Percentiles rank a stretch among this genome's conserved stretches.
Conservation (phyloP, 2,113 vertebrate genomes). For the Gymnobelideus leadbeateri region DNA sequence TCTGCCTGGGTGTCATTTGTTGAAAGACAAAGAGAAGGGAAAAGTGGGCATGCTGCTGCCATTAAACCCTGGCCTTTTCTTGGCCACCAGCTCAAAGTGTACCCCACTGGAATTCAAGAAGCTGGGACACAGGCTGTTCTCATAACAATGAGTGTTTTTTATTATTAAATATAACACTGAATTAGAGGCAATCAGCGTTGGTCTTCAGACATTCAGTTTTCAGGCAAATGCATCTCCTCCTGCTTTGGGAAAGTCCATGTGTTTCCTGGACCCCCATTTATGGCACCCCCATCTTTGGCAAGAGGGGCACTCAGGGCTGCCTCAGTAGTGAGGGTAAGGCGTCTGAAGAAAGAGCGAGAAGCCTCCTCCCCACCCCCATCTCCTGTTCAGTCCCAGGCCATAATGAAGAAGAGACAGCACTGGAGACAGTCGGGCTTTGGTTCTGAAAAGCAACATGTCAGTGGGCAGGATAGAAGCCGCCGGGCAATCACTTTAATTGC, state of each 20-base stretch:
- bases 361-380: not conserved
- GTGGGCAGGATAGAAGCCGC: constrained; percentile 66
- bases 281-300: not conserved
- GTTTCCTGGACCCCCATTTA: not conserved
- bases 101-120: constrained; percentile 36
- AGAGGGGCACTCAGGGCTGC: constrained; percentile 29
- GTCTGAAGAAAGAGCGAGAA: constrained; percentile 58
- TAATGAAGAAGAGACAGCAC: constrained; percentile 24
- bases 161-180: constrained; percentile 82
- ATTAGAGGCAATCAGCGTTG: constrained; percentile 73
- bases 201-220: constrained; percentile 63
- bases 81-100: not conserved
- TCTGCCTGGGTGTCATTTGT: not conserved
- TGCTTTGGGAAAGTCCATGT: constrained; percentile 23
- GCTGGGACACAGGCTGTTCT: constrained; percentile 64
- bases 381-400: not conserved
- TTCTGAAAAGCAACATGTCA: constrained; percentile 71
- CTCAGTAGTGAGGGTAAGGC: constrained; percentile 73
- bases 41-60: too few species aligned
- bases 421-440: constrained; percentile 50
- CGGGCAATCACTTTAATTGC: constrained; percentile 78
- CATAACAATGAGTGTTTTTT: constrained; percentile 63
- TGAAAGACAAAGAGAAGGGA: not conserved
- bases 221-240: constrained; percentile 51
- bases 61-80: not conserved